These are phyloP conservation scores for Phyto melanocephala DNA, from an alignment of 2,888 invertebrate genomes.

Conservation along the genomic window DNA sequence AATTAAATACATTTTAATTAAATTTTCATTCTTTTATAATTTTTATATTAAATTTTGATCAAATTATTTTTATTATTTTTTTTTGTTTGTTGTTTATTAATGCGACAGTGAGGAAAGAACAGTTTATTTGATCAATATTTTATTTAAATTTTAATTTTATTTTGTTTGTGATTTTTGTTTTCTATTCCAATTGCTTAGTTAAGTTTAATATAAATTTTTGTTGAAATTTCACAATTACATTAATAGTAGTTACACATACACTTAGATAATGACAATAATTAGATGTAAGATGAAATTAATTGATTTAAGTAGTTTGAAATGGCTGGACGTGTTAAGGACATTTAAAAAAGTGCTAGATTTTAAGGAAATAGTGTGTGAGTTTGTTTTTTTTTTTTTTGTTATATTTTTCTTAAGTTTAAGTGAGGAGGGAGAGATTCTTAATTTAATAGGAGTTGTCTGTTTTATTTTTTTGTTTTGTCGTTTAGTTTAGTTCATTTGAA, in stretches of 20 bases:
- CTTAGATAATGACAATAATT: constrained; percentile 51
- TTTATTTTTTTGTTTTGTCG: neutral
- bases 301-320: neutral
- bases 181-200: too few relatives aligned
- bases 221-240: constrained; percentile 49
- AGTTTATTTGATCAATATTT: constrained; percentile 5
- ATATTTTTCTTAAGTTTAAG: constrained; percentile 42
- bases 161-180: constrained; percentile 10
- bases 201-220: too few relatives aligned
- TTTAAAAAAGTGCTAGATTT: constrained; percentile 54
- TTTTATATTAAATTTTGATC: constrained; percentile 49
- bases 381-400: constrained; percentile 28
- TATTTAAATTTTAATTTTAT: neutral
- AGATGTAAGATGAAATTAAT: constrained; percentile 25
- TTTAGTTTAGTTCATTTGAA: neutral
- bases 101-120: neutral
- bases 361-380: constrained; percentile 37
- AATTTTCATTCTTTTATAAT: constrained; percentile 57
- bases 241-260: too few relatives aligned
- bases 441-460: neutral
- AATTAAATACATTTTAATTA: constrained; percentile 60
- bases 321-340: constrained; percentile 33
- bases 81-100: neutral
- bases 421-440: neutral
- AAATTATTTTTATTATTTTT: constrained; percentile 36